These are phyloP conservation scores for Donacobius atricapilla DNA, from an alignment of 2,113 vertebrate species.

Conservation along the genomic window DNA sequence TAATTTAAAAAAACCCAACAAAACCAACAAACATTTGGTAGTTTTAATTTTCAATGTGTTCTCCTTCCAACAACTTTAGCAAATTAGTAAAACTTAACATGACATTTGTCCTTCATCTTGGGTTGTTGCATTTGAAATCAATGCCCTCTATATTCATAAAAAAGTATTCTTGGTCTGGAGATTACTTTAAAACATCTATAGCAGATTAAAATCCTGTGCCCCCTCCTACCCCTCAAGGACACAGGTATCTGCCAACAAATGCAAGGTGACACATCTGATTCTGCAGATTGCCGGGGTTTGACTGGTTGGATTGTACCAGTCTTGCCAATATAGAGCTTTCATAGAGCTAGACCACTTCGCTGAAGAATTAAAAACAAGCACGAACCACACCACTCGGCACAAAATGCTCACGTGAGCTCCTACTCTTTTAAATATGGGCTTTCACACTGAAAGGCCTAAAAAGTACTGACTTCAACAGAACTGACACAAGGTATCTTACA, in stretches of 20 bases:
- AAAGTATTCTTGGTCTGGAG: neutral
- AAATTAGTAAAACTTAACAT: neutral
- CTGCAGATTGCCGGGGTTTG: neutral
- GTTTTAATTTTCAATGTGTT: neutral
- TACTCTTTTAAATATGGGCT: neutral
- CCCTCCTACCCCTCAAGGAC: neutral
- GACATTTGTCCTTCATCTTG: neutral
- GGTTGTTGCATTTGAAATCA: neutral
- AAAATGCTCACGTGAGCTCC: neutral
- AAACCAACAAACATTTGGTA: neutral
- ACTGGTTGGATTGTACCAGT: neutral
- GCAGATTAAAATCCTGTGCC: neutral
- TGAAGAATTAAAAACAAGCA: conserved; percentile 7
- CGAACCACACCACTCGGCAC: neutral
- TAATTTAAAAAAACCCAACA: neutral
- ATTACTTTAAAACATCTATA: neutral
- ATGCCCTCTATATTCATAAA: neutral
- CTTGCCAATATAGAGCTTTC: conserved; percentile 16
- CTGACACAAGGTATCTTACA: neutral
- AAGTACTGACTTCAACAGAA: neutral
- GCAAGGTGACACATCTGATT: neutral
- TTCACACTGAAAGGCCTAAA: neutral
- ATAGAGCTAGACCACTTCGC: neutral
- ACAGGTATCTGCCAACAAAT: neutral
- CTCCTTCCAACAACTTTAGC: neutral